Evolutionary conservation across 2,113 vertebrate species (phyloP), one percentile per base, ranked within the genome.

Genomic region (Hippoglossus stenolepis): DNA sequence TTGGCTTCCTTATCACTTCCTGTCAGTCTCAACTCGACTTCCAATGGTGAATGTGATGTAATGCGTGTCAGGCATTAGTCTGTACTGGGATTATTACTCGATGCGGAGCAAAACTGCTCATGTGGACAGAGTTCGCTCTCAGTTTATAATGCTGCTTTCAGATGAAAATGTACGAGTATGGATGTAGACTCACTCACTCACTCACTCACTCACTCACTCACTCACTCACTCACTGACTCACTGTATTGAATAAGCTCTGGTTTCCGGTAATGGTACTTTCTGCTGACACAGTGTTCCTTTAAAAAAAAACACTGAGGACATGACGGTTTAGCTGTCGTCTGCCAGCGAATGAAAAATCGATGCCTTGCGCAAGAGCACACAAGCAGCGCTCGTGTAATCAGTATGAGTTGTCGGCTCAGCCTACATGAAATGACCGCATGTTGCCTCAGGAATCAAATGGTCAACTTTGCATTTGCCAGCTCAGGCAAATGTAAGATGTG

Each of bases 401-500:
- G 21, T 70, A 75, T 2, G 3, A 64, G 38, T 45, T 63, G 70
- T 76, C 54, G 31, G 20, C 54, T 54, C 60, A 47, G 21, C 5
- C 15, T 1, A 12, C 67, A 75, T 45, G 60, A 79, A 75, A 74
- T 67, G 60, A 68, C 45, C 4, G 0, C 59, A 51, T 53, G 43
- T 59, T 67, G 72, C 74, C 65, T 67, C 49, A 26, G 65, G 62
- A 77, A 69, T 78, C 62, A 66, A 75, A 64, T 60, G 54, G 69
- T 80, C 71, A 77, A 51, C 66, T 66, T 69, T 72, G 70, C 49
- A 60, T 70, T 65, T 79, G 43, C 47, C 40, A 57, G 60, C 71
- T 82, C 75, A 79, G 70, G 65, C 60, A 64, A 67, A 85, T 59
- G 77, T 59, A 73, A 59, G 68, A 73, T 49, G 61, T 76, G 40